phyloP scores from a whole-genome alignment of 2,797 vertebrate genomes.

The Nyctibius grandis region DNA sequence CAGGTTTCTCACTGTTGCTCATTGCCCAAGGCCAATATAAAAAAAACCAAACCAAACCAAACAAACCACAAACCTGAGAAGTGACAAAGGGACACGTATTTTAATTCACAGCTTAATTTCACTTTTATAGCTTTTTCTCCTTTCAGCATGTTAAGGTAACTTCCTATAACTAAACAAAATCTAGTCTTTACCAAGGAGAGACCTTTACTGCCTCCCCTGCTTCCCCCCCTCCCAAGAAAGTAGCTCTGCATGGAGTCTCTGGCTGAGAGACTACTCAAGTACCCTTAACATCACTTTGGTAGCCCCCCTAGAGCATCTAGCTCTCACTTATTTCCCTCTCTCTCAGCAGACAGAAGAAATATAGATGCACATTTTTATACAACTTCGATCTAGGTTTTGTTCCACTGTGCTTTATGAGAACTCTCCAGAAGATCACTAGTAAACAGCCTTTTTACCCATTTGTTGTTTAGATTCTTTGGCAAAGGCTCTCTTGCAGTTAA shows the following conservation, averaged over 20 bases:
- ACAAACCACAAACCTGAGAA: neutral
- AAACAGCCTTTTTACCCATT: neutral
- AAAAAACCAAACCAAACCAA: neutral
- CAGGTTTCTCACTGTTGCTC: neutral
- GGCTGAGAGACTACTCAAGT: neutral
- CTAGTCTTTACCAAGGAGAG: neutral
- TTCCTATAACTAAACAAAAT: neutral
- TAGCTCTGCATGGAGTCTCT: neutral
- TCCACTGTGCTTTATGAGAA: neutral
- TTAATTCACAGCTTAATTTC: neutral
- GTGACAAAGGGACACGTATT: neutral
- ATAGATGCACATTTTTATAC: neutral
- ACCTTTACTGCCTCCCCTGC: neutral
- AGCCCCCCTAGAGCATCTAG: neutral
- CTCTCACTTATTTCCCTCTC: neutral
- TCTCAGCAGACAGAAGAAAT: neutral
- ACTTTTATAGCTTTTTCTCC: neutral
- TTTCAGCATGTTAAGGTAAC: neutral
- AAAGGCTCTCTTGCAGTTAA: neutral
- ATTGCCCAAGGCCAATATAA: neutral
- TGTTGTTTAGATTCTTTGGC: neutral
- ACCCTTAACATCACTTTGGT: neutral
- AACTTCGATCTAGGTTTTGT: neutral
- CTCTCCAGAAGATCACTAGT: neutral
- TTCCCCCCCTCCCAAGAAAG: too few species aligned